phyloP scores from a whole-genome alignment of 1,140 invertebrate species.

The Mactra quadrangularis region DNA sequence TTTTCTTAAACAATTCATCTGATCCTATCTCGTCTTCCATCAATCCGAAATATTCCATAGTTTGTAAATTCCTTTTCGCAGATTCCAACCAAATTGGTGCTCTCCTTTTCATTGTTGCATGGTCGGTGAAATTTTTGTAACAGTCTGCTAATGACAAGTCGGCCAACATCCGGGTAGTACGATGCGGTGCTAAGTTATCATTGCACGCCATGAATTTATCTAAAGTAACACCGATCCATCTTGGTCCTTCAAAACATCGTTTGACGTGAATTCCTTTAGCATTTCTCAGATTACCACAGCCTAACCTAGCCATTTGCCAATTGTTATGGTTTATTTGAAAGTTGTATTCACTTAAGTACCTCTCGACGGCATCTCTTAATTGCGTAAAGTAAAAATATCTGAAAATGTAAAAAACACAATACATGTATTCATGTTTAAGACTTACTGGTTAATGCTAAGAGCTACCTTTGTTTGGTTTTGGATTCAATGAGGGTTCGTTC shows the following conservation, averaged over 20 bases:
- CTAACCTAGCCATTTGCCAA: constrained; percentile 27
- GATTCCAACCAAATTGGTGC: not conserved
- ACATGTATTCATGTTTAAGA: too few relatives aligned
- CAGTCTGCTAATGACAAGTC: constrained; percentile 1
- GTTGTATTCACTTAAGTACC: constrained; percentile 31
- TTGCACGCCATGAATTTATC: constrained; percentile 3
- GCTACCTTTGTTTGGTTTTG: too few relatives aligned
- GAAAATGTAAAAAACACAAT: constrained; percentile 28
- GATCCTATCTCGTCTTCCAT: not conserved
- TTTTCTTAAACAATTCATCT: not conserved
- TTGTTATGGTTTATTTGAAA: not conserved
- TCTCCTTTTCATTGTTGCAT: not conserved
- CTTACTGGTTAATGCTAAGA: too few relatives aligned
- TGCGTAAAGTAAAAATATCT: constrained; percentile 45
- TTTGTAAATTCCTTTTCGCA: constrained; percentile 1
- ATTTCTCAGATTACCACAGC: not conserved
- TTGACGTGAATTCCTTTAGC: not conserved
- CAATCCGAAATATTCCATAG: constrained; percentile 16
- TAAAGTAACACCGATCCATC: constrained; percentile 22
- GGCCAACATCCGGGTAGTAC: constrained; percentile 22
- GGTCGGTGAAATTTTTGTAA: not conserved
- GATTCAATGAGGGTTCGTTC: too few relatives aligned
- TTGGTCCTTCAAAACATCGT: constrained; percentile 9
- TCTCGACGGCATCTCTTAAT: not conserved
- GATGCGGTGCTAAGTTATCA: constrained; percentile 18